Evolutionary conservation across 2,797 vertebrate genomes (phyloP).

Genomic region (Cuniculus paca): DNA sequence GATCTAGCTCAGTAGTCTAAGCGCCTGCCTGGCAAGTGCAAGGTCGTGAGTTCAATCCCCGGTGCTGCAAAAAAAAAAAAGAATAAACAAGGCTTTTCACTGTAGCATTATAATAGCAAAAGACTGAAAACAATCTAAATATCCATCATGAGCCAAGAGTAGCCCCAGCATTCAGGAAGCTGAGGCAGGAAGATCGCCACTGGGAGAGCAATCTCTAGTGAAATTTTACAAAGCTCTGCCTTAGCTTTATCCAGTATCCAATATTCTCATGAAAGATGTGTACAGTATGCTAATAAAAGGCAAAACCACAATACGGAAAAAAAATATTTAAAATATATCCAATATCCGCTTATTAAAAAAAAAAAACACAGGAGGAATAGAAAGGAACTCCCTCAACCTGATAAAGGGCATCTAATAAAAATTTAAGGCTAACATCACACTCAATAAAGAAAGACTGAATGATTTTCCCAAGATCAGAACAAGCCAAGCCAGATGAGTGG

Average conservation of each 20-base stretch:
- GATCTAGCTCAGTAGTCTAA: no score
- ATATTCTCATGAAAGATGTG: slow-evolving; percentile 16
- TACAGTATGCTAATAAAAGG: neutral
- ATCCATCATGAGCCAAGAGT: neutral
- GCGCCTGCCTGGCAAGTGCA: no score
- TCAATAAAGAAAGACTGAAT: neutral
- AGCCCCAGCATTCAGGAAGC: neutral
- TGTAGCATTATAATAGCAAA: neutral
- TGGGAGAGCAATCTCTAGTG: neutral
- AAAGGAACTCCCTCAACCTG: neutral
- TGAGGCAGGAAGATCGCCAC: neutral
- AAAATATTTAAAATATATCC: neutral
- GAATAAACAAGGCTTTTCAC: neutral
- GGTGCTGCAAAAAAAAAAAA: no score
- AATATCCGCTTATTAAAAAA: neutral
- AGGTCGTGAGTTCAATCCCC: no score
- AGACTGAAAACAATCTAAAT: neutral
- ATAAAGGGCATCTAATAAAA: neutral
- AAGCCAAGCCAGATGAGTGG: neutral
- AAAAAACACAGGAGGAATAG: no score
- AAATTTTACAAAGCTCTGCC: slow-evolving; percentile 43
- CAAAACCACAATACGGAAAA: neutral
- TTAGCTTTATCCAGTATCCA: neutral
- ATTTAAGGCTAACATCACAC: neutral
- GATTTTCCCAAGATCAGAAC: neutral